Percentiles rank a stretch among this genome's conserved stretches.
phyloP scores from a whole-genome alignment of 2,888 invertebrate genomes.

The Eupeodes luniger region DNA sequence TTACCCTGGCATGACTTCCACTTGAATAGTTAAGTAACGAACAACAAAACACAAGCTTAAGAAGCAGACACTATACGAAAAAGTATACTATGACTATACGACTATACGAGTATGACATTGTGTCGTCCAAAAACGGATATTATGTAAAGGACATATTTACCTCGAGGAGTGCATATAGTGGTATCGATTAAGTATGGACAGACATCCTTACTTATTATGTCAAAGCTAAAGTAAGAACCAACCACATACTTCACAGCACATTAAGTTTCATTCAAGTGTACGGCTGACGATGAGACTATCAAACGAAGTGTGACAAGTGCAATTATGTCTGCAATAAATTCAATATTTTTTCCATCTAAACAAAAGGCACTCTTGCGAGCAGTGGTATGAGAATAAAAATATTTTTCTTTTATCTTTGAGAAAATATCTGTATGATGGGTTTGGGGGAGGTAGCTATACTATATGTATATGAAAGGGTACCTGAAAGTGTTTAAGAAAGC shows the following conservation, averaged over 20 bases:
- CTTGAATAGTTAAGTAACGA: constrained; percentile 41
- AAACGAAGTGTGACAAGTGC: constrained; percentile 61
- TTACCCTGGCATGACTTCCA: constrained; percentile 46
- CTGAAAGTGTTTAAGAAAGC: no score
- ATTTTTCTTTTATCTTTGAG: neutral
- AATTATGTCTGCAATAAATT: constrained; percentile 60
- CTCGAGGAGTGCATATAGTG: neutral
- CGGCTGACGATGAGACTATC: constrained; percentile 45
- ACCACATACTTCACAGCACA: constrained; percentile 50
- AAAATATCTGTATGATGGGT: no score
- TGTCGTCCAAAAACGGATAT: constrained; percentile 33
- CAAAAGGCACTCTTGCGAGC: neutral
- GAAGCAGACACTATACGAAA: neutral
- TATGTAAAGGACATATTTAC: constrained; percentile 25
- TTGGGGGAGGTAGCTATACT: no score
- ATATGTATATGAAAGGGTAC: no score
- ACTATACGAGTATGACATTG: no score
- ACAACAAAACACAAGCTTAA: constrained; percentile 28
- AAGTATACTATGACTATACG: neutral
- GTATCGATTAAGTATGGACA: constrained; percentile 46
- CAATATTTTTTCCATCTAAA: constrained; percentile 31
- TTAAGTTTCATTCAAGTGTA: constrained; percentile 61
- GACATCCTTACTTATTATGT: constrained; percentile 23
- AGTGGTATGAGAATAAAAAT: neutral
- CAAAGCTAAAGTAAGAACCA: constrained; percentile 44